phyloP scores from a whole-genome alignment of 2,888 invertebrate genomes.

The Abrostola triplasia region DNA sequence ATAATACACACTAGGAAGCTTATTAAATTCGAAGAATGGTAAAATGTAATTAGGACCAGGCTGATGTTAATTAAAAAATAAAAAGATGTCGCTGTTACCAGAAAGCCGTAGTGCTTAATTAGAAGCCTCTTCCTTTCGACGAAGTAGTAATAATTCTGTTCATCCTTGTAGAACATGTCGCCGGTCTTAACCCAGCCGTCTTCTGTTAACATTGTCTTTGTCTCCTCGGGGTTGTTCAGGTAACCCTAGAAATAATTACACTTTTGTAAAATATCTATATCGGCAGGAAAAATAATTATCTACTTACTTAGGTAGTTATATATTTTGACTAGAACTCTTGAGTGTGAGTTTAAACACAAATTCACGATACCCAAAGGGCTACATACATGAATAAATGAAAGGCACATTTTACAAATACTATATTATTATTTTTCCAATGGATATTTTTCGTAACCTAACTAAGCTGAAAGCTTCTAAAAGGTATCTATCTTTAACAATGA shows the following conservation, averaged over 20 bases:
- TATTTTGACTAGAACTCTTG: no score
- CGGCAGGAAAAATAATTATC: no score
- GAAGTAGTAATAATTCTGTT: slow-evolving; percentile 64
- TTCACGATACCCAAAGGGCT: no score
- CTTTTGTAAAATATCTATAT: no score
- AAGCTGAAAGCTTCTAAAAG: not conserved
- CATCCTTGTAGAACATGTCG: slow-evolving; percentile 67
- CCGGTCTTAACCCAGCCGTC: slow-evolving; percentile 72
- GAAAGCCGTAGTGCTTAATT: slow-evolving; percentile 66
- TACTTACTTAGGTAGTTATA: no score
- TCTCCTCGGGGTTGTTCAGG: slow-evolving; percentile 67
- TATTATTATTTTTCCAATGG: no score
- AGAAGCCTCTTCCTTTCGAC: slow-evolving; percentile 68
- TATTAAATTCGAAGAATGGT: slow-evolving; percentile 12
- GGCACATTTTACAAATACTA: no score
- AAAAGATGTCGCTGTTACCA: slow-evolving; percentile 54
- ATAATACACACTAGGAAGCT: not conserved
- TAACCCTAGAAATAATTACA: slow-evolving; percentile 62
- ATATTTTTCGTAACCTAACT: not conserved
- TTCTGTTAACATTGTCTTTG: slow-evolving; percentile 60
- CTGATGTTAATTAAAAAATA: slow-evolving; percentile 14
- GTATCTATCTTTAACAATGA: not conserved
- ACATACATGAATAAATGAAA: no score
- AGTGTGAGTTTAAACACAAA: no score
- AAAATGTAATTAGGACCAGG: no score